Conservation (phyloP, 37 sponge, comb jelly and placozoan genomes). For the Aphrocallistes beatrix region DNA sequence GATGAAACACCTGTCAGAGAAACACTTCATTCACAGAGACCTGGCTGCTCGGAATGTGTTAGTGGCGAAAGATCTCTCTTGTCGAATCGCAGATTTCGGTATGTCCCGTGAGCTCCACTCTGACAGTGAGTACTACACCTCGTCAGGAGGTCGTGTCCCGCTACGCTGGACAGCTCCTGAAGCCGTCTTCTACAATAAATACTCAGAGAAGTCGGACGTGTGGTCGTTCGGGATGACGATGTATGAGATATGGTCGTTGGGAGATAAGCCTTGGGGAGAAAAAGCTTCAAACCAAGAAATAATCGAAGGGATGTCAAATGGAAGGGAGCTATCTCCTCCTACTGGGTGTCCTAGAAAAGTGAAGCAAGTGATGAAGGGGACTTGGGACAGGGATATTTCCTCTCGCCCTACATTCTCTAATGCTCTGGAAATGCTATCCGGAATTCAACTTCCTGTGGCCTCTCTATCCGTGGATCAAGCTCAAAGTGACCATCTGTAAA, state of each 20-base stretch:
- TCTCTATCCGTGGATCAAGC: too few relatives aligned
- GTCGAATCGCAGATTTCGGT: not conserved
- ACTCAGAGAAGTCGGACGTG: slow-evolving; percentile 11
- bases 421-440: not conserved
- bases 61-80: not conserved
- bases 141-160: not conserved
- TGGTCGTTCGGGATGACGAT: slow-evolving; percentile 6
- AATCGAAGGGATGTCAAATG: not conserved
- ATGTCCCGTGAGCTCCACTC: slow-evolving; percentile 2
- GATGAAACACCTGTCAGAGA: not conserved
- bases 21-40: not conserved
- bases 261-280: not conserved
- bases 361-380: not conserved
- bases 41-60: not conserved
- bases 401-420: not conserved
- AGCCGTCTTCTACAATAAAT: not conserved
- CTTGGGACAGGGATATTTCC: not conserved
- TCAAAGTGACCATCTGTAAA: too few relatives aligned
- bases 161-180: slow-evolving; percentile 9
- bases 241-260: not conserved
- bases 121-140: slow-evolving; percentile 10
- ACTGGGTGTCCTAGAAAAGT: not conserved
- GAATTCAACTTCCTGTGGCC: not conserved
- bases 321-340: not conserved
- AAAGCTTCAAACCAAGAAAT: not conserved